Conservation (phyloP, 2,113 vertebrate genomes). For the Aythya baeri region DNA sequence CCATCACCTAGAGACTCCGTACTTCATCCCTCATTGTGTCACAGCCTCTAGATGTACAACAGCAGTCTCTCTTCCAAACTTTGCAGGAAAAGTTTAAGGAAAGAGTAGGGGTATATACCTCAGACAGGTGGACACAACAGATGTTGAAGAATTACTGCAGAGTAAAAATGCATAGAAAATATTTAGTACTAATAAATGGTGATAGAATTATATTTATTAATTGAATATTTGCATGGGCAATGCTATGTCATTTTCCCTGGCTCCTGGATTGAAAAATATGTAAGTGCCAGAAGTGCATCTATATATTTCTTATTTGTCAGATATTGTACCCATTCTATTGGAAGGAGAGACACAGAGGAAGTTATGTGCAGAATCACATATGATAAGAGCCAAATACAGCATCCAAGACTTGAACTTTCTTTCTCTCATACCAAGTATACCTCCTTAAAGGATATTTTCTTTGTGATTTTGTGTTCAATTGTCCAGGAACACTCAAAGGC, state of each 20-base stretch:
- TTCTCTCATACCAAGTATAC: not conserved
- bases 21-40: not conserved
- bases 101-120: not conserved
- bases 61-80: not conserved
- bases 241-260: not conserved
- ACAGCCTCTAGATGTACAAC: not conserved
- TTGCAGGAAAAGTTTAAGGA: not conserved
- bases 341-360: fast-evolving
- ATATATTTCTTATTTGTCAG: not conserved
- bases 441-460: not conserved
- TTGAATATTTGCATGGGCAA: not conserved
- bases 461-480: not conserved
- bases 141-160: not conserved
- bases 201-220: not conserved
- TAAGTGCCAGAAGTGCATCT: not conserved
- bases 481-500: not conserved
- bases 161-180: not conserved
- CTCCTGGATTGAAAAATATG: not conserved
- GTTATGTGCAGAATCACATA: not conserved
- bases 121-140: not conserved
- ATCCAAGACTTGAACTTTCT: not conserved
- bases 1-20: not conserved
- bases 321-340: not conserved
- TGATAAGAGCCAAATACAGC: not conserved
- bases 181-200: not conserved